Evolutionary conservation across 2,888 invertebrate species (phyloP).

Genomic region (Chymomyza caudatula): DNA sequence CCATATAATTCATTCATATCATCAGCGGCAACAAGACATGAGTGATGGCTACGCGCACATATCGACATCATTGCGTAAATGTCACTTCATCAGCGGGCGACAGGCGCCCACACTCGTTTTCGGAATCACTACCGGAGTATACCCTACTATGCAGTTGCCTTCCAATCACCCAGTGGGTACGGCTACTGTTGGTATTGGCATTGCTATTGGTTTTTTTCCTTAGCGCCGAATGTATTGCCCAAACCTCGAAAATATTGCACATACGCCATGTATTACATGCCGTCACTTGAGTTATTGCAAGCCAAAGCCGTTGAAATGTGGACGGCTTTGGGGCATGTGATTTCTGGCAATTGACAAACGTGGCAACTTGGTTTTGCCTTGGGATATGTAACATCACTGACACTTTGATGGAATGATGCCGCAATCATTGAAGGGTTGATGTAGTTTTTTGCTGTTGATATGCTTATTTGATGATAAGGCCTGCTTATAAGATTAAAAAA

Average conservation of each 20-base stretch:
- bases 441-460: background rate
- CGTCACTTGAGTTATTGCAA: constrained; percentile 40
- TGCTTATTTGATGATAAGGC: too few relatives aligned
- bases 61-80: constrained; percentile 72
- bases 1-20: constrained; percentile 76
- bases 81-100: constrained; percentile 60
- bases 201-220: background rate
- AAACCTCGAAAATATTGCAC: constrained; percentile 40
- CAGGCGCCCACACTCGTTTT: background rate
- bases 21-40: constrained; percentile 56
- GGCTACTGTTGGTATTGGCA: background rate
- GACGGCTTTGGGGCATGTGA: constrained; percentile 27
- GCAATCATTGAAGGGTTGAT: background rate
- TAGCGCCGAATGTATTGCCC: background rate
- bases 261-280: constrained; percentile 50
- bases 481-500: too few relatives aligned
- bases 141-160: background rate
- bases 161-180: background rate
- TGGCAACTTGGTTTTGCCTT: constrained; percentile 33
- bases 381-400: background rate
- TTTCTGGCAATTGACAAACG: constrained; percentile 39
- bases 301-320: constrained; percentile 44
- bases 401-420: background rate
- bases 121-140: background rate
- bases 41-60: constrained; percentile 64